Percentiles rank a stretch among this genome's conserved stretches.
phyloP scores from a whole-genome alignment of 1,140 invertebrate genomes.

The Scaptodrosophila lebanonensis region DNA sequence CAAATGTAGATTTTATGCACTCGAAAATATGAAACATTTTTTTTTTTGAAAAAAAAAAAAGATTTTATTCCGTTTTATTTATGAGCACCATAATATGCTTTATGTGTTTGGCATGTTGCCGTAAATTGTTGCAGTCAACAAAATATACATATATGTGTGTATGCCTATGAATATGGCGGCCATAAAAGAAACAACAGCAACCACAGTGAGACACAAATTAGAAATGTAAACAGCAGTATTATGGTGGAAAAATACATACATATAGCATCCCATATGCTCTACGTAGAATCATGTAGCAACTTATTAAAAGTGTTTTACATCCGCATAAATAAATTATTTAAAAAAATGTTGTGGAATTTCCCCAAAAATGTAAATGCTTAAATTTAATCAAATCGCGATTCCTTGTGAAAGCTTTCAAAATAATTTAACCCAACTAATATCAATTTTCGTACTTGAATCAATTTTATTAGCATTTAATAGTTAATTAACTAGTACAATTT shows the following conservation, averaged over 20 bases:
- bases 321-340: conserved; percentile 1
- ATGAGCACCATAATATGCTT: conserved; percentile 69
- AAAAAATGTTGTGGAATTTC: not conserved
- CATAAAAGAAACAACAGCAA: conserved; percentile 19
- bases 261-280: conserved; percentile 59
- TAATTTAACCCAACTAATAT: too few species aligned
- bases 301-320: too few species aligned
- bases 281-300: conserved; percentile 25
- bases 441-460: too few species aligned
- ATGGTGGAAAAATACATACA: conserved; percentile 36
- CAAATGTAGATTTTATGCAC: conserved; percentile 24
- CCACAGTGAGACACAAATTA: conserved; percentile 51
- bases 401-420: too few species aligned
- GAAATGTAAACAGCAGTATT: conserved; percentile 52
- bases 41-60: conserved; percentile 31
- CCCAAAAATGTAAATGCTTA: too few species aligned
- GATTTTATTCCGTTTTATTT: conserved; percentile 65
- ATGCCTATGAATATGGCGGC: too few species aligned
- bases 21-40: conserved; percentile 5
- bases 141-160: too few species aligned
- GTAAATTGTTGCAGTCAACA: conserved; percentile 73
- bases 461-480: too few species aligned
- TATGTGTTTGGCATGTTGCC: conserved; percentile 70
- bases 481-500: too few species aligned
- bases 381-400: too few species aligned